Evolutionary conservation across 2,797 vertebrate species (phyloP), one percentile per base, ranked within the genome.

Genomic region (Pelochelys cantorii): DNA sequence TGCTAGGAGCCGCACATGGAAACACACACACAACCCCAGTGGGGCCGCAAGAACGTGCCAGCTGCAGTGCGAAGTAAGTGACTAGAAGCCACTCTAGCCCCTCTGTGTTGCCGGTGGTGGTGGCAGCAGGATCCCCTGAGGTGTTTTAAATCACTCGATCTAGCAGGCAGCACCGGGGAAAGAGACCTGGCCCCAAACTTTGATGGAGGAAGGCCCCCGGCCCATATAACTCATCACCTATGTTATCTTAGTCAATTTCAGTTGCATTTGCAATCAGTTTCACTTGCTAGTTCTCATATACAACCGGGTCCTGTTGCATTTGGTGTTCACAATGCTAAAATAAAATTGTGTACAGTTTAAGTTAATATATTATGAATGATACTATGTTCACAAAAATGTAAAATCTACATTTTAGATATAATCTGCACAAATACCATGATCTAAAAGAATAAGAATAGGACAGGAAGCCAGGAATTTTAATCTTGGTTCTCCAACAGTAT

Each of bases 221-320:
- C 42, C 7, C 42, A 48, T 48, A 48, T 48, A 48, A 48, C 42
- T 48, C 42, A 48, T 48, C 42, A 48, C 42, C 53, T 54, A 54
- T 54, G 11, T 12, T 54, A 12, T 12, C 14, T 54, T 54, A 54
- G 0, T 18, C 80, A 53, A 88, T 71, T 89, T 89, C 84, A 91
- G 0, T 1, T 1, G 6, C 0, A 2, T 11, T 68, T 90, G 55
- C 8, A 3, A 13, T 42, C 75, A 68, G 7, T 23, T 86, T 92
- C 31, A 52, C 74, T 77, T 92, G 82, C 6, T 54, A 53, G 78
- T 62, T 92, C 74, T 79, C 29, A 83, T 0, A 1, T 42, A 90
- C 14, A 48, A 12, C 2, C 3, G 13, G 85, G 25, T 68, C 59
- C 37, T 25, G 34, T 48, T 71, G 77, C 11, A 59, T 37, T 55